Conservation (phyloP, 2,797 vertebrate genomes). For the Eptatretus atami region DNA sequence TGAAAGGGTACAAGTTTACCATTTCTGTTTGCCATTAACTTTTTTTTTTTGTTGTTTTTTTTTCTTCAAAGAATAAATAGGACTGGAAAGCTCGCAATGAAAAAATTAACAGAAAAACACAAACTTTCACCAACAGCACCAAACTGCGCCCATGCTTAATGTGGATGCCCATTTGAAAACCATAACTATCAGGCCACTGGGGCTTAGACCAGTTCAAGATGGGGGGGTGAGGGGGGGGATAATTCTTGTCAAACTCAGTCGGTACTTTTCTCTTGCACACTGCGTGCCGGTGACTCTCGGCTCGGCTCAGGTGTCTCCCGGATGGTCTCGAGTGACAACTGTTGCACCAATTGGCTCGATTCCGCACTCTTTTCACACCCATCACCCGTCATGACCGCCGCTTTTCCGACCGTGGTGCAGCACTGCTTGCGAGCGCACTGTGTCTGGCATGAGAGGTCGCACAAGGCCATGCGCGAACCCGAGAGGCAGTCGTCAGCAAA, state of each 20-base stretch:
- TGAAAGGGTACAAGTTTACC: too few relatives aligned
- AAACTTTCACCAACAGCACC: too few relatives aligned
- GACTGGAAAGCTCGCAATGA: too few relatives aligned
- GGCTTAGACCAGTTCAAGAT: too few relatives aligned
- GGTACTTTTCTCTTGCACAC: neutral
- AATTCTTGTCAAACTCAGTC: neutral
- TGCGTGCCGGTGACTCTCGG: neutral
- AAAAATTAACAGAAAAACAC: too few relatives aligned
- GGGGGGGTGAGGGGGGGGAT: too few relatives aligned
- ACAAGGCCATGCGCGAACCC: constrained; percentile 1
- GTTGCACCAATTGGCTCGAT: neutral
- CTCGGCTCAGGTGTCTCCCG: constrained; percentile 1
- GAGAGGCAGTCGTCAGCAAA: constrained; percentile 9
- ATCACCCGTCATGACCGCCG: neutral
- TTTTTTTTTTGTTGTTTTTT: too few relatives aligned
- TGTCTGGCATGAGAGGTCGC: neutral
- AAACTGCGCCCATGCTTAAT: too few relatives aligned
- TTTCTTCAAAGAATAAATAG: too few relatives aligned
- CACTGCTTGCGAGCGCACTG: constrained; percentile 1
- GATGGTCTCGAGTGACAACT: constrained; percentile 2
- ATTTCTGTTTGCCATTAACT: too few relatives aligned
- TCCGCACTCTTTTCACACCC: neutral
- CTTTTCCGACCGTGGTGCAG: neutral
- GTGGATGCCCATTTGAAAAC: too few relatives aligned
- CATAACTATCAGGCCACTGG: too few relatives aligned